Evolutionary conservation across 1,140 invertebrate species (phyloP).

Genomic region (Scaptomyza hsui): DNA sequence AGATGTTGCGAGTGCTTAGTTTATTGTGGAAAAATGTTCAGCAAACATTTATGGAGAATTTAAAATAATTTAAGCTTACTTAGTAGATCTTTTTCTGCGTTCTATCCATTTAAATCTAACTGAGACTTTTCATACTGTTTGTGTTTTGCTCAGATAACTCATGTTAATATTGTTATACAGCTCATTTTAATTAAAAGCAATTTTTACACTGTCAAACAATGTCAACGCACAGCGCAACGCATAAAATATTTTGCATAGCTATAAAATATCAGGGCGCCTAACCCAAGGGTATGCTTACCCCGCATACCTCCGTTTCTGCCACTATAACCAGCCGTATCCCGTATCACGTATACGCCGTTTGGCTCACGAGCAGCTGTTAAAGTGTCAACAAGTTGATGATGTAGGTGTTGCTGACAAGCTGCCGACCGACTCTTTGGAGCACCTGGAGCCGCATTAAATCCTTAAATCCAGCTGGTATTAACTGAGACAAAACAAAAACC

Average conservation of each 20-base stretch:
- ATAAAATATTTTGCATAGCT: slow-evolving; percentile 67
- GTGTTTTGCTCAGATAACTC: not conserved
- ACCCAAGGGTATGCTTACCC: not conserved
- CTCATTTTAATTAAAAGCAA: slow-evolving; percentile 74
- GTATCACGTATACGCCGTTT: slow-evolving; percentile 22
- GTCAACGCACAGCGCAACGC: slow-evolving; percentile 49
- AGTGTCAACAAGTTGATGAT: slow-evolving; percentile 78
- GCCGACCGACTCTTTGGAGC: slow-evolving; percentile 3
- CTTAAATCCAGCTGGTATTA: slow-evolving; percentile 16
- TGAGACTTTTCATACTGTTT: not conserved
- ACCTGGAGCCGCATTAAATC: slow-evolving; percentile 2
- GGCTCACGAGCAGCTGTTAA: slow-evolving; percentile 39
- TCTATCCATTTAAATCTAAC: not conserved
- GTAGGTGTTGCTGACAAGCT: slow-evolving; percentile 55
- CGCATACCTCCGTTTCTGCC: no score
- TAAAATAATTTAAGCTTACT: no score
- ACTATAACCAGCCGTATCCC: not conserved
- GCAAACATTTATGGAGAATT: no score
- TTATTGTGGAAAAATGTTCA: not conserved
- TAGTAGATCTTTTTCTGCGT: no score
- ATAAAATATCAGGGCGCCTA: slow-evolving; percentile 36
- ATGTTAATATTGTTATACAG: slow-evolving; percentile 44
- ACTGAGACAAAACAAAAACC: slow-evolving; percentile 32
- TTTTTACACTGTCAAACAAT: slow-evolving; percentile 71
- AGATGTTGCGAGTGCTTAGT: not conserved